Base-by-base conservation (phyloP, 2,888 invertebrate genomes). In the Argyresthia albistria region DNA sequence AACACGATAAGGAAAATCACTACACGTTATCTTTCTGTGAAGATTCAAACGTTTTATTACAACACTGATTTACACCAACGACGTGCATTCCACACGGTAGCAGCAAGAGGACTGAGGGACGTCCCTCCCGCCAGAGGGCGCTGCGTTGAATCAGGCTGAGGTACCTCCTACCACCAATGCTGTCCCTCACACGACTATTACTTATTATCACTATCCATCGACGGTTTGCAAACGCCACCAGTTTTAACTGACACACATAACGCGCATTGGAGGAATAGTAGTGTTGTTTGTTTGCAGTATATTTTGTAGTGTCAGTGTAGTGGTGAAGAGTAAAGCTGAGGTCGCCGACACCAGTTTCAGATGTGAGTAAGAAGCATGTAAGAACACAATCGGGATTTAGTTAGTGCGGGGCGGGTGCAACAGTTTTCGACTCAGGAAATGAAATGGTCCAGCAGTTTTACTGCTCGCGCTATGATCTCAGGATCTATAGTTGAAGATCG, bases 1-100 rank as follows among this genome's bases (percentile, higher is more conserved):
- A 37, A 12, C 12, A 51, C 59, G 54, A 55, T 57, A 61, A 58
- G 58, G 52, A 61, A 61, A 63, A 68, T 69, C 83, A 86, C 83
- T 77, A 69, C 83, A 86, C 86, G 73, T 65, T 70, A 75, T 69
- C 71, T 73, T 73, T 64, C 66, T 66, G 66, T 73, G 73, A 68
- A 67, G 68, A 74, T 67, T 60, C 64, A 25, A 69, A 76, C 71
- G 69, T 65, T 66, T 63, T 60, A 60, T 61, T 61, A 57, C 59
- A 65, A 61, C 75, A 76, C 76, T 71, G 58, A 46, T 59, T 54
- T 10, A 11, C 52, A 53, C 59, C 70, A 58, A 43, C 16, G 57
- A 64, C 73, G 70, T 69, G 60, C 71, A 57, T 57, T 62, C 59
- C 15, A 52, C 57, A 59, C 66, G 64, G 70, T 65, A 65, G 66